Evolutionary conservation across 1,140 invertebrate genomes (phyloP).

Genomic region (Caenorhabditis brenneri): DNA sequence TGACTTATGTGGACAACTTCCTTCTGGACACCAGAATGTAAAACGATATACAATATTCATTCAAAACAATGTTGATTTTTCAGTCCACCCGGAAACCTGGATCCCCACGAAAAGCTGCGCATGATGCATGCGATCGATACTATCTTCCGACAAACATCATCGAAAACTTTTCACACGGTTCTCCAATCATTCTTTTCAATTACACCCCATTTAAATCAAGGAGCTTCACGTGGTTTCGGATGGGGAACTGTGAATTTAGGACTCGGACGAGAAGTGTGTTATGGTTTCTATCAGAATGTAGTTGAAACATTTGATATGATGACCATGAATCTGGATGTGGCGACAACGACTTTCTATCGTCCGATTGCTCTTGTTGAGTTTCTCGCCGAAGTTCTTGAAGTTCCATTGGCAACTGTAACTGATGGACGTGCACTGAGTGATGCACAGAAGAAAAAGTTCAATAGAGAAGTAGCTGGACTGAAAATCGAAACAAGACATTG

Average conservation of each 20-base stretch:
- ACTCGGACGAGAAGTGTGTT: constrained; percentile 8
- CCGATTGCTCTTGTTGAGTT: background rate
- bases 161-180: background rate
- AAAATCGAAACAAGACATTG: constrained; percentile 10
- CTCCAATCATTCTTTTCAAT: constrained; percentile 22
- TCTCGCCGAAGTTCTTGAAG: constrained; percentile 19
- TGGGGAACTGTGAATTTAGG: constrained; percentile 29
- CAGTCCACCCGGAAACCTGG: background rate
- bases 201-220: background rate
- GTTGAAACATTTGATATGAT: background rate
- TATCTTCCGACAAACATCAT: background rate
- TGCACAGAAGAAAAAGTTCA: constrained; percentile 21
- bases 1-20: background rate
- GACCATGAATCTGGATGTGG: constrained; percentile 6
- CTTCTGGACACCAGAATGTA: background rate
- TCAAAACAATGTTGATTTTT: background rate
- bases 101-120: background rate
- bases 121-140: constrained; percentile 9
- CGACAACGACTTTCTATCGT: constrained; percentile 10
- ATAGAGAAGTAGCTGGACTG: background rate
- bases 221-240: background rate
- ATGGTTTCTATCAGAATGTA: constrained; percentile 28
- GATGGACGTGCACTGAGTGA: constrained; percentile 1
- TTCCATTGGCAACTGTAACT: background rate
- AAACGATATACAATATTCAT: too few species aligned